Base-by-base conservation (phyloP, 2,888 invertebrate species). In the Stramonita haemastoma region DNA sequence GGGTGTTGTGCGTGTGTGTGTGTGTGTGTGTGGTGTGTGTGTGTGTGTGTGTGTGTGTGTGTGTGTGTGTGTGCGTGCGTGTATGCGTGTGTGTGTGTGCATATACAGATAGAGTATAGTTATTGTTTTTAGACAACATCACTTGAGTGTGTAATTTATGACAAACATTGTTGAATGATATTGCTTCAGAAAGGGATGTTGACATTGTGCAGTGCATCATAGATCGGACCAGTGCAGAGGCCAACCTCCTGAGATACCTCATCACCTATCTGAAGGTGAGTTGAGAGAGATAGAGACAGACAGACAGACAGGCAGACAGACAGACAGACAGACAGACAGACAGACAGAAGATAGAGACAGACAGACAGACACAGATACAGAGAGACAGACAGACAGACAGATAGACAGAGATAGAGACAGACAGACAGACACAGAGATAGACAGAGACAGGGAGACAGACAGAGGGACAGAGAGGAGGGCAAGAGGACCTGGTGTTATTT, bases 261-360 rank as follows among this genome's bases (percentile, higher is more conserved):
- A 91, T 93, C 36, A 86, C 91, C 83, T 93, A 92, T 86, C 87
- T 92, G n/a, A 92, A 90, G 93, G 94, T 86, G 32, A 86, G 86
- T 86, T 60, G n/a, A 79, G 0, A 17, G 34, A 34, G n/a, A 73
- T 13, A 26, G n/a, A 73, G 4, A 73, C 73, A 73, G n/a, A 73
- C 73, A 73, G 13, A 73, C 73, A n/a, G 26, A 11, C 0, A 73
- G n/a, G n/a, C n/a, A 73, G n/a, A 11, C 73, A 73, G 13, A 73
- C 8, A 73, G n/a, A 29, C 22, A 11, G 46, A 46, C n/a, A n/a
- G n/a, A n/a, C n/a, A n/a, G n/a, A n/a, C n/a, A n/a, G n/a, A n/a
- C n/a, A n/a, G n/a, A n/a, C n/a, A n/a, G n/a, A n/a, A n/a, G n/a
- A n/a, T n/a, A n/a, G n/a, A n/a, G n/a, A n/a, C n/a, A n/a, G n/a